These are phyloP conservation scores for Phrynocephalus versicolor DNA, from an alignment of 2,113 vertebrate species.

Conservation along the genomic window DNA sequence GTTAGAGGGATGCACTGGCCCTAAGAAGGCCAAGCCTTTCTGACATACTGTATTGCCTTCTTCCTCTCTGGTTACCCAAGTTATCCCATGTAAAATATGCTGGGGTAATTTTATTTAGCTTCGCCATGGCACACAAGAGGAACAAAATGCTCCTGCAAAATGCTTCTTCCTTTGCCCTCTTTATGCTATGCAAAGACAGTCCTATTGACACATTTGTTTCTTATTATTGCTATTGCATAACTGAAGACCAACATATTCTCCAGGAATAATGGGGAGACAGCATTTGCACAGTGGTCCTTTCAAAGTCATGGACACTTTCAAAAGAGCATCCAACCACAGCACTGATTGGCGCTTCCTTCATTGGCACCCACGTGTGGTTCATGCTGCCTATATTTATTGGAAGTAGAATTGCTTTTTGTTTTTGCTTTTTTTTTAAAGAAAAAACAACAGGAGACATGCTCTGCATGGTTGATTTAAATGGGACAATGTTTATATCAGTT, in stretches of 20 bases:
- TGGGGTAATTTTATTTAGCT: neutral
- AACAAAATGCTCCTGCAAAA: neutral
- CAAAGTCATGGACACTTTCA: neutral
- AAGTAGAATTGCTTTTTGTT: neutral
- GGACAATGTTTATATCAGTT: neutral
- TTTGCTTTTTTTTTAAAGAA: neutral
- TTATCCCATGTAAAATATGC: neutral
- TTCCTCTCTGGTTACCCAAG: neutral
- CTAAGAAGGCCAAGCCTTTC: neutral
- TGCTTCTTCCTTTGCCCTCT: neutral
- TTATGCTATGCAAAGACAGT: neutral
- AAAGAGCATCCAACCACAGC: neutral
- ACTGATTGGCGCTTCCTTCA: neutral
- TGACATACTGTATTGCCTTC: neutral
- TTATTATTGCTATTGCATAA: neutral
- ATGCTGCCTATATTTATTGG: neutral
- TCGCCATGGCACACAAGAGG: neutral
- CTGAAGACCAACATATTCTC: neutral
- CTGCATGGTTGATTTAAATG: neutral
- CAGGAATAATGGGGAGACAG: neutral
- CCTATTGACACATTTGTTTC: neutral
- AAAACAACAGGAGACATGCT: neutral
- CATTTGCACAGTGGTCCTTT: neutral
- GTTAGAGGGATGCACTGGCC: neutral
- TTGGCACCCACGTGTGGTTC: neutral